These are phyloP conservation scores for Hololepta plana DNA, from an alignment of 2,888 invertebrate genomes.

Conservation along the genomic window DNA sequence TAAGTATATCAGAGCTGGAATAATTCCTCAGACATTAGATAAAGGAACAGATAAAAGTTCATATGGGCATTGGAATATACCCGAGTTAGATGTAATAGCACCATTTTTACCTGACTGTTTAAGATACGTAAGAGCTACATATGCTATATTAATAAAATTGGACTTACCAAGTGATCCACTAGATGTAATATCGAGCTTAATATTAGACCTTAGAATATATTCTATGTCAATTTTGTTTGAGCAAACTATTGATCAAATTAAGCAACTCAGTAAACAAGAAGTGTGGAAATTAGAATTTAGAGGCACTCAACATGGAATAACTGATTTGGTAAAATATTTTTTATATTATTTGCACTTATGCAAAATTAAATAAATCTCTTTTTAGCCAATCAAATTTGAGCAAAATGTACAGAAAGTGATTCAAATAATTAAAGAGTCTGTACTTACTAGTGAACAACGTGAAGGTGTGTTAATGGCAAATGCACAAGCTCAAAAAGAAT, in stretches of 20 bases:
- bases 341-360: background rate
- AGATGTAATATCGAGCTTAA: constrained; percentile 65
- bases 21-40: constrained; percentile 45
- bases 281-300: constrained; percentile 75
- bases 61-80: constrained; percentile 32
- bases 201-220: constrained; percentile 73
- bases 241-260: constrained; percentile 63
- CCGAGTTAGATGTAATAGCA: constrained; percentile 36
- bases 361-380: constrained; percentile 10
- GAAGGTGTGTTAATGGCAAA: constrained; percentile 39
- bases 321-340: constrained; percentile 43
- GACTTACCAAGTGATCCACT: constrained; percentile 80
- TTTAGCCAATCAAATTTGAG: constrained; percentile 53
- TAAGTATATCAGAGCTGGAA: constrained; percentile 50
- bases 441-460: constrained; percentile 49
- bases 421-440: constrained; percentile 48
- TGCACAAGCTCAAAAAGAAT: constrained; percentile 30
- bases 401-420: constrained; percentile 53
- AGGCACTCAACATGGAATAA: constrained; percentile 71
- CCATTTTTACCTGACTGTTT: constrained; percentile 68
- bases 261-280: constrained; percentile 52
- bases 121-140: constrained; percentile 61
- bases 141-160: constrained; percentile 60
- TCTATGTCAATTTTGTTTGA: constrained; percentile 74
- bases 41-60: constrained; percentile 24